Base-by-base conservation (phyloP, 2,888 invertebrate genomes). In the Sialis fuliginosa region DNA sequence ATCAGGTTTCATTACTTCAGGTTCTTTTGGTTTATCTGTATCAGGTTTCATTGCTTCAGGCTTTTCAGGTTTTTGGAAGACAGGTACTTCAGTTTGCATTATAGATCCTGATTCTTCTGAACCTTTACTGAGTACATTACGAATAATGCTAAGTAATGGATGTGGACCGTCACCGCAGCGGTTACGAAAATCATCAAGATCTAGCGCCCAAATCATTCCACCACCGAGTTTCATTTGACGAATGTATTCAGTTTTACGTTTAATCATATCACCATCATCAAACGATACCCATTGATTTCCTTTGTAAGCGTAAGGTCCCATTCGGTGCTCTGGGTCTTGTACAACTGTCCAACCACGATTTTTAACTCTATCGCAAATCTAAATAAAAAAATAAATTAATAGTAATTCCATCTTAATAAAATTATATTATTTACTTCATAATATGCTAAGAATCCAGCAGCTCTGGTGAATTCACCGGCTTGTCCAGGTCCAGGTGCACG, bases 201-300 rank as follows among this genome's bases (percentile, higher is more conserved):
- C 90, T 34, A 90, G 66, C 0, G 90, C 89, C 90, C 90, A 90
- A 40, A 90, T 77, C 89, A 90, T 90, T 12, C 86, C 89, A 48
- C 90, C 90, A 9, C 81, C 90, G 12, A 92, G 71, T 51, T 80
- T 75, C 63, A 86, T 70, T 9, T 79, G 72, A 50, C 84, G 75
- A 34, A 90, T 77, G 56, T 79, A 81, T 55, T 86, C 77, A 0
- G 87, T 81, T 67, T 92, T 92, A 52, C 72, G 74, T 50, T 75
- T 72, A 40, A 92, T 79, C 65, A 82, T 89, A 33, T 79, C 79
- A 6, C 73, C 70, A 58, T 92, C 90, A 59, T 93, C 92, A 57
- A 75, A 93, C 2, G 88, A 84, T 13, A 91, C 89, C 92, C 92
- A 93, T 59, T 92, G 91, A 57, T 81, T 81, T 42, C 80, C 88